phyloP scores from a whole-genome alignment of 2,113 vertebrate species.

The Mesoclemmys tuberculata region DNA sequence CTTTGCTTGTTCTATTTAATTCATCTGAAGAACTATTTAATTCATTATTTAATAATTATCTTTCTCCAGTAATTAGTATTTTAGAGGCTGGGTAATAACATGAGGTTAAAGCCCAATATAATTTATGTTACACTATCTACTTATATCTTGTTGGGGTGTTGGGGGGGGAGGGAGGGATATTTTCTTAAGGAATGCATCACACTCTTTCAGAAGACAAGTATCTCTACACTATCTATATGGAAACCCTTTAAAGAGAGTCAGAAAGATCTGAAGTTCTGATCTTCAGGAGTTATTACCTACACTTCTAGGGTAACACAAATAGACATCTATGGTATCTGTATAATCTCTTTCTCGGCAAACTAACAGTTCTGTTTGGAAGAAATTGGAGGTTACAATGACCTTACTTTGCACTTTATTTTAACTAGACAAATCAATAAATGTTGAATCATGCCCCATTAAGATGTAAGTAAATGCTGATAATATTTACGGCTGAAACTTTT shows the following conservation, averaged over 20 bases:
- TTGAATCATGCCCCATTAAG: background rate
- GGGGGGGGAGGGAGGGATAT: background rate
- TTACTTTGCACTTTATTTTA: background rate
- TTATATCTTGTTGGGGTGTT: background rate
- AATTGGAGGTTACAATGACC: background rate
- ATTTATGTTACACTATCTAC: background rate
- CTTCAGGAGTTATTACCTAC: background rate
- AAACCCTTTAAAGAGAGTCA: background rate
- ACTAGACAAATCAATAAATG: background rate
- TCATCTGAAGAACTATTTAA: background rate
- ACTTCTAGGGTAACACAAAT: background rate
- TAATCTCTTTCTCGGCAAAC: background rate
- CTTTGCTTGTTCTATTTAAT: background rate
- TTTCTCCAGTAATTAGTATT: background rate
- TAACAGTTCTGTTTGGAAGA: background rate
- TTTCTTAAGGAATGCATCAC: background rate
- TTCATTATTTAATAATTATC: background rate
- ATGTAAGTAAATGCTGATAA: slow-evolving; percentile 59
- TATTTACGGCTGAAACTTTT: slow-evolving; percentile 84
- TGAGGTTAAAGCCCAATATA: background rate
- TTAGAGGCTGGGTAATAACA: background rate
- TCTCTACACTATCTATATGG: background rate
- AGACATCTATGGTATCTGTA: background rate
- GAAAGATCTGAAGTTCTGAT: background rate
- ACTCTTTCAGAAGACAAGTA: background rate